A percentile compares a stretch with the other conserved stretches of the same genome.
These are phyloP conservation scores for Paralvinella palmiformis DNA, from an alignment of 1,140 invertebrate species.

Conservation along the genomic window DNA sequence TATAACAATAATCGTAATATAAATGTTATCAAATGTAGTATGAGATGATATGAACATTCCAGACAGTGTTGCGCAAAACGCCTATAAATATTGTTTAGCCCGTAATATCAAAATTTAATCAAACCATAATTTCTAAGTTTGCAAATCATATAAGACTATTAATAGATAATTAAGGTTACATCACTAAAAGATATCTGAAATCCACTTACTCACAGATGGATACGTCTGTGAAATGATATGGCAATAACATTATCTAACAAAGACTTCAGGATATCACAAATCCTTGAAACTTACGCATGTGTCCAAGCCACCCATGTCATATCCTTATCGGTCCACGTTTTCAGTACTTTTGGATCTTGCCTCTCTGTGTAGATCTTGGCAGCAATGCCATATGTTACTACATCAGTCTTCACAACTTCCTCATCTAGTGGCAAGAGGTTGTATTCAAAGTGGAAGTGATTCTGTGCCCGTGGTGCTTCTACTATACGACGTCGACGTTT, in stretches of 20 bases:
- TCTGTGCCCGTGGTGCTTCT: constrained; percentile 40
- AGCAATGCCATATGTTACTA: constrained; percentile 42
- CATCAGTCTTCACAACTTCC: constrained; percentile 38
- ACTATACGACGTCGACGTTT: constrained; percentile 38
- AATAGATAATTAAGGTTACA: too few relatives aligned
- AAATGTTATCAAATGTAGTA: too few relatives aligned
- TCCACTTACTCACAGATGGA: too few relatives aligned
- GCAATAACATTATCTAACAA: background rate
- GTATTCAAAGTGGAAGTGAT: constrained; percentile 47
- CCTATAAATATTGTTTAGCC: too few relatives aligned
- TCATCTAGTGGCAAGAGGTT: constrained; percentile 38
- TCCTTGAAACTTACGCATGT: constrained; percentile 36
- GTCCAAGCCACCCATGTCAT: constrained; percentile 47
- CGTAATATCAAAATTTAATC: too few relatives aligned
- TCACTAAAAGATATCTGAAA: too few relatives aligned
- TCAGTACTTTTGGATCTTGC: constrained; percentile 37
- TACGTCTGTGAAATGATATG: too few relatives aligned
- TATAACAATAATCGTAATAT: too few relatives aligned
- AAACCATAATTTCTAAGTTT: too few relatives aligned
- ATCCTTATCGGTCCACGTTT: constrained; percentile 46
- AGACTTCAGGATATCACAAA: background rate
- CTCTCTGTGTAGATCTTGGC: constrained; percentile 44
- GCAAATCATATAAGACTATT: too few relatives aligned
- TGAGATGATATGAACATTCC: too few relatives aligned
- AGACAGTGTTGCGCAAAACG: too few relatives aligned